Evolutionary conservation across 1,140 invertebrate genomes (phyloP).

Genomic region (Phthorimaea operculella): DNA sequence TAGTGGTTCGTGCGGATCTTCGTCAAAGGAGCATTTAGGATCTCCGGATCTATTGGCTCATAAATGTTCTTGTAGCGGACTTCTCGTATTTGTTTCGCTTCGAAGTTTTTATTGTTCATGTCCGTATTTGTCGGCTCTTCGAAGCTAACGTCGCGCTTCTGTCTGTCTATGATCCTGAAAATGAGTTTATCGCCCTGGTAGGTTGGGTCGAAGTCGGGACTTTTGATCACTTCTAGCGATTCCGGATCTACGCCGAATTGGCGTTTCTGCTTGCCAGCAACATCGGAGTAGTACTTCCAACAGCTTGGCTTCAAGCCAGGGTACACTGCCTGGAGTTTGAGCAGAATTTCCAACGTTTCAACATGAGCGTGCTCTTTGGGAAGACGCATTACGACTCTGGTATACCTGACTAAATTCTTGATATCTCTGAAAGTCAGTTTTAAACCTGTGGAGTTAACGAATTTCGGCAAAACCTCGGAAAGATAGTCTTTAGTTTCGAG

Average conservation of each 20-base stretch:
- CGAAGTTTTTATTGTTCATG: conserved; percentile 16
- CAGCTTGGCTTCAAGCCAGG: conserved; percentile 42
- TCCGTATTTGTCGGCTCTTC: conserved; percentile 24
- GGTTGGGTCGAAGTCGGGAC: conserved; percentile 34
- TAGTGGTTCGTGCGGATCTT: conserved; percentile 47
- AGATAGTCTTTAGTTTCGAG: conserved; percentile 57
- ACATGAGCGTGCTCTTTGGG: conserved; percentile 43
- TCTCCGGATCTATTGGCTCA: conserved; percentile 32
- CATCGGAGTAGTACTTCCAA: conserved; percentile 56
- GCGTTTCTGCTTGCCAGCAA: conserved; percentile 50
- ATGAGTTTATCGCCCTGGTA: conserved; percentile 37
- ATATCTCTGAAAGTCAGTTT: conserved; percentile 46
- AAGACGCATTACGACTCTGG: conserved; percentile 44
- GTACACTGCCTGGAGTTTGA: conserved; percentile 34
- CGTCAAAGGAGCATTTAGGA: conserved; percentile 35
- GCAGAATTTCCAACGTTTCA: conserved; percentile 40
- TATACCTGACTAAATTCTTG: conserved; percentile 45
- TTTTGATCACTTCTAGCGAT: conserved; percentile 47
- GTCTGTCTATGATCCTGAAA: conserved; percentile 52
- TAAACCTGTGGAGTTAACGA: conserved; percentile 45
- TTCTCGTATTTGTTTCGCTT: conserved; percentile 29
- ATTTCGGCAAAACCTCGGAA: conserved; percentile 42
- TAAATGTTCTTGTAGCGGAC: conserved; percentile 40
- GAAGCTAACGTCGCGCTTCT: conserved; percentile 38
- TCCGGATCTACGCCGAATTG: conserved; percentile 53